Conservation (phyloP, 2,888 invertebrate genomes). For the Calameuta idolon region DNA sequence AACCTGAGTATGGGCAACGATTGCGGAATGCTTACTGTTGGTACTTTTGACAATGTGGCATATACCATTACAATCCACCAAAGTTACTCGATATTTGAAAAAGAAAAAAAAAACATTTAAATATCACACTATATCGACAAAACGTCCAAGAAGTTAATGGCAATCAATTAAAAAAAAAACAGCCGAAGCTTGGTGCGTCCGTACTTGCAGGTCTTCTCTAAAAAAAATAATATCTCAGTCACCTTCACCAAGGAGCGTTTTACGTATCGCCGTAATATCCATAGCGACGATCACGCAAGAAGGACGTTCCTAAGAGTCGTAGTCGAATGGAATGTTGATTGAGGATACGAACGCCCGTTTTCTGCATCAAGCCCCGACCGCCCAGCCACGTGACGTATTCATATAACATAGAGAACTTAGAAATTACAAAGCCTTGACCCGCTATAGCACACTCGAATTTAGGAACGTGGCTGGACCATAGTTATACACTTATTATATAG, state of each 20-base stretch:
- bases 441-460: not conserved
- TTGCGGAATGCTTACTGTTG: too few relatives aligned
- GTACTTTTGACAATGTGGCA: too few relatives aligned
- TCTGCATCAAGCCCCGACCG: not conserved
- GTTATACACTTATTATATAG: not conserved
- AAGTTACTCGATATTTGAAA: not conserved
- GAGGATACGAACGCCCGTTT: slow-evolving; percentile 19
- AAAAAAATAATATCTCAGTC: not conserved
- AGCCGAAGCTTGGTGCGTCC: slow-evolving; percentile 9
- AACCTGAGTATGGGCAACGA: too few relatives aligned
- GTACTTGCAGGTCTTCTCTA: slow-evolving; percentile 45
- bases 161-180: slow-evolving; percentile 16
- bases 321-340: slow-evolving; percentile 7
- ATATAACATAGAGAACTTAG: not conserved
- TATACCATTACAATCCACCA: not conserved
- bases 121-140: not conserved
- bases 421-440: not conserved
- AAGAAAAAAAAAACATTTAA: not conserved
- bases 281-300: slow-evolving; percentile 4
- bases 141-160: not conserved
- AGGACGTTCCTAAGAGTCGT: slow-evolving; percentile 1
- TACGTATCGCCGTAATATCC: slow-evolving; percentile 26
- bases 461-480: not conserved
- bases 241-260: slow-evolving; percentile 9
- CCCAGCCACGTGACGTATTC: not conserved